Evolutionary conservation across 2,113 vertebrate species (phyloP).

Genomic region (Leuciscus idus): DNA sequence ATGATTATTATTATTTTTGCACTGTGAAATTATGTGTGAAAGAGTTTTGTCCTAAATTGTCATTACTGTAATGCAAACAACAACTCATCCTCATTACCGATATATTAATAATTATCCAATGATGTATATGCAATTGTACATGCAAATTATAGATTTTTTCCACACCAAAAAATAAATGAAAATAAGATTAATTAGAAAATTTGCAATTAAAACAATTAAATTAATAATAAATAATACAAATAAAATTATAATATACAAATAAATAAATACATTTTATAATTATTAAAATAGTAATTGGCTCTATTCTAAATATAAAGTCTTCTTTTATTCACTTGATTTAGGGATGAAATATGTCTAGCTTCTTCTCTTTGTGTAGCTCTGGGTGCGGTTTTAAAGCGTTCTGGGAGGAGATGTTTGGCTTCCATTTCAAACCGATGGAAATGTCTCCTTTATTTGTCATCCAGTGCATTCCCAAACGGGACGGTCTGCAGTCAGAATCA

Average conservation of each 20-base stretch:
- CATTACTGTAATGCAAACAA: background rate
- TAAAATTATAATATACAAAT: too few relatives aligned
- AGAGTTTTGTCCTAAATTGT: background rate
- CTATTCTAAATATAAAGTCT: background rate
- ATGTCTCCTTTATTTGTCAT: background rate
- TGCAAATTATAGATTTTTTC: background rate
- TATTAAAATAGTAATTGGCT: background rate
- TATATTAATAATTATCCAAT: background rate
- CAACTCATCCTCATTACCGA: background rate
- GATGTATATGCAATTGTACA: background rate
- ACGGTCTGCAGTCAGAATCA: conserved; percentile 11
- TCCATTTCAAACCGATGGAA: background rate
- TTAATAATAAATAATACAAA: too few relatives aligned
- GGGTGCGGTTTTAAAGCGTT: background rate
- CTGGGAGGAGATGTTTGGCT: background rate
- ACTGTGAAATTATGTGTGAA: background rate
- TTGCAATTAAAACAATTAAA: too few relatives aligned
- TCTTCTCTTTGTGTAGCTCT: background rate
- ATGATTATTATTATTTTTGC: background rate
- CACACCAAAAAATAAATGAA: background rate
- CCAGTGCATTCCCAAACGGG: conserved; percentile 7
- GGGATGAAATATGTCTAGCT: background rate
- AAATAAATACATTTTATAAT: too few relatives aligned
- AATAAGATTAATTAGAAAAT: background rate
- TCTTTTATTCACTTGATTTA: background rate